A percentile compares a stretch with the other conserved stretches of the same genome.
phyloP scores from a whole-genome alignment of 2,797 vertebrate genomes.

The Amazonetta brasiliensis region DNA sequence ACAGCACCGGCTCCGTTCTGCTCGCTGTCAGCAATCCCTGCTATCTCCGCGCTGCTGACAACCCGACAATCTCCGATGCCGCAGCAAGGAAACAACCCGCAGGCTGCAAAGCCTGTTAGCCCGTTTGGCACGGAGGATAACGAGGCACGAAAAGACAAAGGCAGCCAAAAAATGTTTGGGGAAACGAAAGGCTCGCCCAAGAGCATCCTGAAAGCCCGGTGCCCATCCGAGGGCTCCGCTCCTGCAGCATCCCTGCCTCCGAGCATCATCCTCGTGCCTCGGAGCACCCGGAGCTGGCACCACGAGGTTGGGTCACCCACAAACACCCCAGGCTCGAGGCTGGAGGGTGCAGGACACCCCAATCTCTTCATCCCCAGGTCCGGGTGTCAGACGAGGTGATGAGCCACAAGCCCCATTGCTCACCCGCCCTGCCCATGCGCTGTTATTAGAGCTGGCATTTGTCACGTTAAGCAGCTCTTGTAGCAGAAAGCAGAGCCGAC shows the following conservation, averaged over 20 bases:
- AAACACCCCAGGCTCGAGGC: background rate
- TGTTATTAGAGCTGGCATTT: conserved; percentile 63
- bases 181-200: background rate
- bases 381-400: background rate
- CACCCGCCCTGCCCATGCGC: background rate
- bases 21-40: conserved; percentile 61
- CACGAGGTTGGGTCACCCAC: background rate
- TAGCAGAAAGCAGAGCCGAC: conserved; percentile 67
- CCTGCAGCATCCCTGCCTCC: background rate
- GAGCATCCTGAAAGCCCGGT: background rate
- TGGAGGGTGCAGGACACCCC: background rate
- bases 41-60: conserved; percentile 64
- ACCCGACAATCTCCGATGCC: conserved; percentile 1
- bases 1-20: conserved; percentile 40
- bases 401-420: background rate
- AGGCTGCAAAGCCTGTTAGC: background rate
- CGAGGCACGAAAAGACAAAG: background rate
- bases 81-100: conserved; percentile 34
- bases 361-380: background rate
- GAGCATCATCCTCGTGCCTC: background rate
- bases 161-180: background rate
- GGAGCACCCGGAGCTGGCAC: background rate
- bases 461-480: conserved; percentile 76
- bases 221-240: background rate
- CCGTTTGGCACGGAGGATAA: background rate